phyloP scores from a whole-genome alignment of 2,113 vertebrate species.

The Pelecanoides urinatrix region DNA sequence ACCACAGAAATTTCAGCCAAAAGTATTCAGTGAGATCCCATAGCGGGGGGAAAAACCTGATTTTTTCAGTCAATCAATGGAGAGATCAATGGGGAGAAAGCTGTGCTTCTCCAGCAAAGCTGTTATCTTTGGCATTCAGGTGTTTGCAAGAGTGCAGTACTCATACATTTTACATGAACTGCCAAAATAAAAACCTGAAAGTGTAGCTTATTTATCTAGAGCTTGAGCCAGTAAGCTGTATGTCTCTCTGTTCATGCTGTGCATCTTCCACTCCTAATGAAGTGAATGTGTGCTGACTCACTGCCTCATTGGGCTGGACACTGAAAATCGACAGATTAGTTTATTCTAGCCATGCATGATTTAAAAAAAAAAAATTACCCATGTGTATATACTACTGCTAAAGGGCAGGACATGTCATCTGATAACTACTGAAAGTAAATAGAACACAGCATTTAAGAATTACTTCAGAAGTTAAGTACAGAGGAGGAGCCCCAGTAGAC shows the following conservation, averaged over 20 bases:
- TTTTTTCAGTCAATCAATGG: neutral
- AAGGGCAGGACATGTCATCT: neutral
- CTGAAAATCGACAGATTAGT: neutral
- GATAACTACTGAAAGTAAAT: neutral
- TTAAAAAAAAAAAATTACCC: neutral
- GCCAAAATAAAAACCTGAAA: neutral
- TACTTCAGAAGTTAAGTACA: conserved; percentile 10
- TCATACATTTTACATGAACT: neutral
- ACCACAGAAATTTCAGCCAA: neutral
- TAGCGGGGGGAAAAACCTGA: fast-evolving
- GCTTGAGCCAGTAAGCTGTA: neutral
- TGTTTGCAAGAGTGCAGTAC: neutral
- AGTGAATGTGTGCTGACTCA: neutral
- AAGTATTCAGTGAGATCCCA: neutral
- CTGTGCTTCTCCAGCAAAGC: neutral
- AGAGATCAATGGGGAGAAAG: neutral
- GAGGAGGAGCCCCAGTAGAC: neutral
- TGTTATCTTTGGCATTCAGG: neutral
- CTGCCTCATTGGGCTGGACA: neutral
- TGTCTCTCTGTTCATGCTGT: neutral
- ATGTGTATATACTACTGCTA: neutral
- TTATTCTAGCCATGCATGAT: neutral
- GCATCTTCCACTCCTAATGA: neutral
- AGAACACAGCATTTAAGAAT: neutral
- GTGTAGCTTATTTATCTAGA: neutral